Evolutionary conservation across 1,140 invertebrate genomes (phyloP), one percentile per base, ranked within the genome.

Genomic region (Bombus difficillimus): DNA sequence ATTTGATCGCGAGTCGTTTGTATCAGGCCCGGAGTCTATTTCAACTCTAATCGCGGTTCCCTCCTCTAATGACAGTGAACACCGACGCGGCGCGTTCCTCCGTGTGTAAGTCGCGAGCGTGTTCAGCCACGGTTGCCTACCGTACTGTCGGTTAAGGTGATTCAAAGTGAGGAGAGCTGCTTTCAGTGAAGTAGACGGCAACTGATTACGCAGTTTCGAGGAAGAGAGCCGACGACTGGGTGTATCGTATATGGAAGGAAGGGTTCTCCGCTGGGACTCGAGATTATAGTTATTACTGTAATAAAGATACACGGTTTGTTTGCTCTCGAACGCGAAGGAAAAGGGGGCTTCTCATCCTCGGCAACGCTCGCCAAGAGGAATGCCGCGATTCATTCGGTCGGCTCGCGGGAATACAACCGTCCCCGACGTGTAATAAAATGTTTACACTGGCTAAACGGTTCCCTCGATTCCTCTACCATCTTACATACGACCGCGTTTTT

Each of bases 271-370:
- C 62, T 62, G 57, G 32, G 85, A 83, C 85, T 66, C 72, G 86
- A 92, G 91, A 92, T 92, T 92, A 92, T 92, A 91, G 89, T 92
- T 93, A 93, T 93, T 92, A 92, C 88, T 69, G 92, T 84, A 91
- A 92, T 92, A 92, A 92, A 93, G 91, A 90, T 91, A 88, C 88
- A 92, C 88, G 81, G 88, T 91, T 92, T 91, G 91, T 92, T 92
- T 92, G 89, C 88, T 86, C 88, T 89, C 81, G 57, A 90, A 83
- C 73, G 73, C 53, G 43, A 57, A 77, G 84, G 72, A 71, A 71
- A 76, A 78, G 72, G 69, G 71, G 68, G 34, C 15, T 34, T 34
- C 32, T 22, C 18, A 8, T 25, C 8, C 28, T 10, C 68, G 13
- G 34, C 78, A 32, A 22, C 41, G 66, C 59, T 69, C 73, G n/a